phyloP scores from a whole-genome alignment of 2,113 vertebrate genomes.

The Macaca fascicularis region DNA sequence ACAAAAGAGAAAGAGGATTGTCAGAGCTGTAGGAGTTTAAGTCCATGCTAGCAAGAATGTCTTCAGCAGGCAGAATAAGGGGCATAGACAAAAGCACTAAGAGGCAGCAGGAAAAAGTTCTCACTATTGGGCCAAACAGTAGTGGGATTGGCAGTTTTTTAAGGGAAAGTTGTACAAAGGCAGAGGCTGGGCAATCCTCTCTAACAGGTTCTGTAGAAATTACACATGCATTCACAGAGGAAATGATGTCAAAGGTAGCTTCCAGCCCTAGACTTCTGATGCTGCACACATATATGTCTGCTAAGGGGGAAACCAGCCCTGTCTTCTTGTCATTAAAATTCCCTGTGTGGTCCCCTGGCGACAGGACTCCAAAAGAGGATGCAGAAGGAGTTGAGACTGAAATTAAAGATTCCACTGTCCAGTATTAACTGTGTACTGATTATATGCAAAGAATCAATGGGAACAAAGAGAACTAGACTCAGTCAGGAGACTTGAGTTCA shows the following conservation, averaged over 20 bases:
- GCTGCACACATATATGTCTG: background rate
- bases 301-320: background rate
- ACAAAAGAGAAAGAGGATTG: background rate
- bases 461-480: background rate
- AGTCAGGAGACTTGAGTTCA: background rate
- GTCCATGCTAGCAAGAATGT: background rate
- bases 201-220: background rate
- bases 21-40: background rate
- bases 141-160: background rate
- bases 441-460: background rate
- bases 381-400: background rate
- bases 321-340: background rate
- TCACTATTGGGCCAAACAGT: background rate
- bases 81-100: background rate
- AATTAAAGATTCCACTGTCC: background rate
- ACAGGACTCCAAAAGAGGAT: background rate
- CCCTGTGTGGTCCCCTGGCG: background rate
- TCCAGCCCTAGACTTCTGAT: background rate
- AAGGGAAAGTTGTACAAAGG: background rate
- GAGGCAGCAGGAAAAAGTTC: conserved; percentile 9
- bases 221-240: background rate
- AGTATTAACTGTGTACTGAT: background rate
- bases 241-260: background rate
- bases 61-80: background rate
- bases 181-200: background rate